Conservation (phyloP, 2,797 vertebrate genomes). For the Cacajao melanocephalus region DNA sequence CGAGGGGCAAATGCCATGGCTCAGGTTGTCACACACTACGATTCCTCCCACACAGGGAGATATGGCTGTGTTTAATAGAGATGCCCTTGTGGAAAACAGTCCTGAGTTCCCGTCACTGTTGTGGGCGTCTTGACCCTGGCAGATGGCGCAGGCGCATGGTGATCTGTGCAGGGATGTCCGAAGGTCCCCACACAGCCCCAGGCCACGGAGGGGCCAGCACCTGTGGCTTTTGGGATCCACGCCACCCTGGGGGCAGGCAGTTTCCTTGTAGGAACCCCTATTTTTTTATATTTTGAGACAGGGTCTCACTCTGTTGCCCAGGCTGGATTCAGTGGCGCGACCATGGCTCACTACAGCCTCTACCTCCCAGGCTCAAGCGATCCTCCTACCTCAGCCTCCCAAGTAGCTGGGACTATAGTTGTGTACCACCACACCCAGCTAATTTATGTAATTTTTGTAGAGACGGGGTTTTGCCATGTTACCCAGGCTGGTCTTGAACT, state of each 20-base stretch:
- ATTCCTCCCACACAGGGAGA: background rate
- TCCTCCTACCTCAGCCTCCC: no score
- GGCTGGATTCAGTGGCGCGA: no score
- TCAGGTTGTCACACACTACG: fast-evolving
- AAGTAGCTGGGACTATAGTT: no score
- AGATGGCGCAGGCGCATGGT: fast-evolving
- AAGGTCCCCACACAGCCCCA: background rate
- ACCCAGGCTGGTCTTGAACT: background rate
- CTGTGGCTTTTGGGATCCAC: background rate
- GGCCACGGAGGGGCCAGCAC: background rate
- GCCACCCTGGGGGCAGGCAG: fast-evolving
- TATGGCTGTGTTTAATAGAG: background rate
- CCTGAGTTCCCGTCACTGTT: background rate
- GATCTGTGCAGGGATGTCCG: background rate
- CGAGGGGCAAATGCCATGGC: fast-evolving
- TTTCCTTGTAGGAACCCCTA: background rate
- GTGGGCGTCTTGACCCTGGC: background rate
- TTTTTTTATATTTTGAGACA: no score
- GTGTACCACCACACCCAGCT: no score
- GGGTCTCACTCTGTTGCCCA: no score
- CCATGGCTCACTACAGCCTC: no score
- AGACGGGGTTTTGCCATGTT: background rate
- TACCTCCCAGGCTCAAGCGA: no score
- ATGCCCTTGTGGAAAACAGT: background rate
- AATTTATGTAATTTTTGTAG: no score